Evolutionary conservation across 2,797 vertebrate genomes (phyloP), one percentile per base, ranked within the genome.

Genomic region (Typhlichthys subterraneus): DNA sequence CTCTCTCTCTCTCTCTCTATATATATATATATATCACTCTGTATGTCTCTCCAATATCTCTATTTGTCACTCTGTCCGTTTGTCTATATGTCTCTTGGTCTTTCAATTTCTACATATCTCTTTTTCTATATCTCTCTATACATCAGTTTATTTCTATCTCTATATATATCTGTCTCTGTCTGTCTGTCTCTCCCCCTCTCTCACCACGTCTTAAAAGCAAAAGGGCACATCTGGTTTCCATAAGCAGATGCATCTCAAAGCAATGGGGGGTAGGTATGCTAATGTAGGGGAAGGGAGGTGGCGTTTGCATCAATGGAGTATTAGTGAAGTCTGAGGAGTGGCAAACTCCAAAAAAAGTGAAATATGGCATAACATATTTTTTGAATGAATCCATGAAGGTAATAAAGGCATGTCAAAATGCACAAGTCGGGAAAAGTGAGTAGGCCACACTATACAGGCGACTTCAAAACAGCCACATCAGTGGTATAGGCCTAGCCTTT

Each of bases 391-490:
- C n/a, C 47, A 14, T 48, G 33, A 49, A 42, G 19, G 17, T 14
- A n/a, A 61, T 17, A 48, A 2, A 23, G 14, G 8, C 13, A 57
- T 33, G n/a, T 13, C 3, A 46, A 29, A 13, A 2, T 1, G 42
- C 0, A 48, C 42, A 19, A 19, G 17, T 3, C 8, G 61, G 15
- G 29, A 17, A 70, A 29, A 67, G 65, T 62, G 70, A 74, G 62
- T n/a, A 61, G 75, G 70, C 65, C 80, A 46, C n/a, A 23, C 23
- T 23, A 23, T 23, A 57, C 53, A 45, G 61, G 55, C 14, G 38
- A 82, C 74, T 86, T 86, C 86, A 86, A 68, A 86, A 57, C 61
- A 65, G 78, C 87, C 84, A 89, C 88, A 87, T 89, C 84, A 82
- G 79, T 38, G 8, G 7, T 38, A 3, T 23, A 84, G 64, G 76